Evolutionary conservation across 2,888 invertebrate species (phyloP), one percentile per base, ranked within the genome.

Genomic region (Phaonia tiefii): DNA sequence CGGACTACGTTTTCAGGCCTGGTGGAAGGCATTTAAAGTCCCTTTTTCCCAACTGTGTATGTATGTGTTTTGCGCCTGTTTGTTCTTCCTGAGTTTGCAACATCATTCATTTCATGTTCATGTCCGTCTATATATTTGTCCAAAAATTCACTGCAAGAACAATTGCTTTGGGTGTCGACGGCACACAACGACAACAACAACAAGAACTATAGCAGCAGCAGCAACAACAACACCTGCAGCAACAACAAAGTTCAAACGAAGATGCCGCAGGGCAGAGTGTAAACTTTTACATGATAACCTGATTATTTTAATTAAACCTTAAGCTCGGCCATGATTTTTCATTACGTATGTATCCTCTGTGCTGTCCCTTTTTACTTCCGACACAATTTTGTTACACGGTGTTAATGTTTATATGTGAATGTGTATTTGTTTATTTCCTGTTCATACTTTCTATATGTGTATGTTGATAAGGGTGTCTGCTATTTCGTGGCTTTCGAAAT

Each of bases 241-340:
- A 42, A n/a, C n/a, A n/a, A n/a, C n/a, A n/a, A n/a, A 42, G 49
- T 31, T 26, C 49, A 49, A 31, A 49, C 51, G 42, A 42, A 51
- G 54, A 54, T 42, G 69, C 39, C 26, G 39, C n/a, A 42, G 69
- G 67, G 31, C 39, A 39, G 39, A 31, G 54, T 39, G 31, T 66
- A 15, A 69, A 39, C 58, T 70, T 70, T 77, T 74, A 74, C 70
- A 80, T 71, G 66, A 77, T 74, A 80, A 80, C 74, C 77, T 80
- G 80, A 74, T 74, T 77, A 80, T 77, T 77, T 77, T 77, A 80
- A 80, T 77, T 80, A 67, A 80, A 77, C 66, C 66, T 63, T 46
- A 39, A 63, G 49, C 37, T 69, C 73, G 58, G 67, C 73, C 76
- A 77, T 77, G 66, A 80, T 73, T 80, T 77, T 80, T 74, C 65